Conservation (phyloP, 1,140 invertebrate genomes). For the Hermetia illucens region DNA sequence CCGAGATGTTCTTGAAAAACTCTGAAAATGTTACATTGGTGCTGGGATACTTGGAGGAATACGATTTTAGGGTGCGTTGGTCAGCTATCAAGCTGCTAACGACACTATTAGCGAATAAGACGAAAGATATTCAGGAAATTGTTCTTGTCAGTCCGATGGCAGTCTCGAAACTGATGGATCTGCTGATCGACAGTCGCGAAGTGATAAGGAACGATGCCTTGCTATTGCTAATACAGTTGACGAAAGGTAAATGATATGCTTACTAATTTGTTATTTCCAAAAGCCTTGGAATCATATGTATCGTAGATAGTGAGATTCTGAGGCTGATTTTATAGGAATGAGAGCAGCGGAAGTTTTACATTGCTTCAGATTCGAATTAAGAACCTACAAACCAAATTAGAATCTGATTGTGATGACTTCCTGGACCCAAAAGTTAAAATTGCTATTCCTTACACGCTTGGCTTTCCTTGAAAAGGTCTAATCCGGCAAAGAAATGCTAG, state of each 20-base stretch:
- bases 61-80: conserved; percentile 80
- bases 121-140: conserved; percentile 89
- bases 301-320: neutral
- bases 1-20: conserved; percentile 95
- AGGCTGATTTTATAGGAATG: neutral
- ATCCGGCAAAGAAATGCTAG: no score
- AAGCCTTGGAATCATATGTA: no score
- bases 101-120: conserved; percentile 62
- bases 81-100: conserved; percentile 76
- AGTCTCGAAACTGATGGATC: conserved; percentile 95
- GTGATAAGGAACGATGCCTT: conserved; percentile 93
- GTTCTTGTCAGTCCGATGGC: conserved; percentile 91
- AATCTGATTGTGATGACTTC: no score
- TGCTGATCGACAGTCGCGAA: conserved; percentile 85
- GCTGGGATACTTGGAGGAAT: conserved; percentile 84
- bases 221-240: conserved; percentile 83
- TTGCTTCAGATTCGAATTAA: neutral
- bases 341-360: neutral
- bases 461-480: no score
- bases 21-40: conserved; percentile 73
- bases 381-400: neutral
- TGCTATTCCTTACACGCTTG: no score
- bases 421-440: no score
- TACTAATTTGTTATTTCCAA: neutral
- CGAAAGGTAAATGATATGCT: conserved; percentile 41